Evolutionary conservation across 2,113 vertebrate genomes (phyloP).

Genomic region (Erythrolamprus reginae): DNA sequence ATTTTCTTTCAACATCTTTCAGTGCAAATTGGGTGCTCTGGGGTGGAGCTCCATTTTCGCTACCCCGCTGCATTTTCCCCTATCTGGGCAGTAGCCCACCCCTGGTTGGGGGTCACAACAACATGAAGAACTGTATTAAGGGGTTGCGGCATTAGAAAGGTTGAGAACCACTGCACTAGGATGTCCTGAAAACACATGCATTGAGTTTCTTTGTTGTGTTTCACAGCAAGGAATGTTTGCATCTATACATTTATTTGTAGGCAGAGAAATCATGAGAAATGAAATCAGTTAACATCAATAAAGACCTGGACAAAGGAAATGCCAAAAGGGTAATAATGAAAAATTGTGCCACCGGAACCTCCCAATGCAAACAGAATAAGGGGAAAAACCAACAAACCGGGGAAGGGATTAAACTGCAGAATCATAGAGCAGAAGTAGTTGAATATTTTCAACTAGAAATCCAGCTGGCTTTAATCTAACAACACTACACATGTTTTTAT

Average conservation of each 20-base stretch:
- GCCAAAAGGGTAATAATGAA: neutral
- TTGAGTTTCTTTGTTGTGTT: neutral
- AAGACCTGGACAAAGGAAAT: neutral
- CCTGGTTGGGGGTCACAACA: too few species aligned
- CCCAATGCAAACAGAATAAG: constrained; percentile 15
- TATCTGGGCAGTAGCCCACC: too few species aligned
- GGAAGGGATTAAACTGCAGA: neutral
- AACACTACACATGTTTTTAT: neutral
- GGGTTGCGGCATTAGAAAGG: too few species aligned
- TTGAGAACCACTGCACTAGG: neutral
- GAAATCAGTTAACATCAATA: neutral
- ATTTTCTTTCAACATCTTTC: too few species aligned
- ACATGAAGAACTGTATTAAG: too few species aligned
- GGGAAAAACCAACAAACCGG: neutral
- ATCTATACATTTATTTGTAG: neutral
- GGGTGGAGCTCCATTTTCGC: too few species aligned
- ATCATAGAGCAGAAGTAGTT: neutral
- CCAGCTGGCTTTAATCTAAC: neutral
- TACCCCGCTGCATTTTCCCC: too few species aligned
- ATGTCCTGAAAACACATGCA: neutral
- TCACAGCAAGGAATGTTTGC: neutral
- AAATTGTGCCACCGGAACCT: neutral
- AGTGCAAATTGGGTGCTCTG: too few species aligned
- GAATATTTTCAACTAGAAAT: neutral
- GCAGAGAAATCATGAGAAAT: constrained; percentile 9